Percentiles rank a stretch among this genome's conserved stretches.
phyloP scores from a whole-genome alignment of 2,888 invertebrate genomes.

The Yponomeuta cagnagella region DNA sequence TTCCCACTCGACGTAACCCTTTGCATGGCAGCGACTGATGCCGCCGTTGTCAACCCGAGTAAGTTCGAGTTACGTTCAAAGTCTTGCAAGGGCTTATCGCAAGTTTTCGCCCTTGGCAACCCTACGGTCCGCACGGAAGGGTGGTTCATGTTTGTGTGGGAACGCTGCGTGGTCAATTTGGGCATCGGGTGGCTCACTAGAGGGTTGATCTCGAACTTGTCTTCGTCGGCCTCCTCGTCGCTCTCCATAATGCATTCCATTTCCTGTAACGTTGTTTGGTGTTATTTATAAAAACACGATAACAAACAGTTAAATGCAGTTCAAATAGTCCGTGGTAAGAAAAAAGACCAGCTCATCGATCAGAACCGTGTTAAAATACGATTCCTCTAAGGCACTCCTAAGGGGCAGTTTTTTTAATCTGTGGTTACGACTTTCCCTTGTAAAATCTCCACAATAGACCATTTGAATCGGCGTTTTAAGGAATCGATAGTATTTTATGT shows the following conservation, averaged over 20 bases:
- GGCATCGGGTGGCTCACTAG: conserved; percentile 52
- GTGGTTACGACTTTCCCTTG: no score
- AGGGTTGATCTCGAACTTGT: conserved; percentile 71
- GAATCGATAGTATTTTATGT: no score
- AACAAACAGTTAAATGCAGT: no score
- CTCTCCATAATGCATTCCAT: conserved; percentile 82
- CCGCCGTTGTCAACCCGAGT: conserved; percentile 56
- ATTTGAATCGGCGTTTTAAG: no score
- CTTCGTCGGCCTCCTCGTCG: conserved; percentile 77
- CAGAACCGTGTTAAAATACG: no score
- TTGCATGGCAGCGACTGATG: conserved; percentile 67
- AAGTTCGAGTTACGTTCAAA: conserved; percentile 49
- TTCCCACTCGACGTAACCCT: conserved; percentile 67
- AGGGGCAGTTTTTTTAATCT: no score
- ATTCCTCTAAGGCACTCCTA: no score
- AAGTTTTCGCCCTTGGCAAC: conserved; percentile 63
- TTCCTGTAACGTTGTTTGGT: conserved; percentile 58
- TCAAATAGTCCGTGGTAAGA: no score
- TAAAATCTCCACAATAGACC: no score
- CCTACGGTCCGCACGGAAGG: conserved; percentile 62
- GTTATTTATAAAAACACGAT: neutral
- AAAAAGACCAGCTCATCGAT: no score
- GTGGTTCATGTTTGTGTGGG: conserved; percentile 62
- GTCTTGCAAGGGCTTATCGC: conserved; percentile 65
- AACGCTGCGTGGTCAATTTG: conserved; percentile 55